Conservation (phyloP, 2,797 vertebrate genomes). For the Anomalospiza imberbis region DNA sequence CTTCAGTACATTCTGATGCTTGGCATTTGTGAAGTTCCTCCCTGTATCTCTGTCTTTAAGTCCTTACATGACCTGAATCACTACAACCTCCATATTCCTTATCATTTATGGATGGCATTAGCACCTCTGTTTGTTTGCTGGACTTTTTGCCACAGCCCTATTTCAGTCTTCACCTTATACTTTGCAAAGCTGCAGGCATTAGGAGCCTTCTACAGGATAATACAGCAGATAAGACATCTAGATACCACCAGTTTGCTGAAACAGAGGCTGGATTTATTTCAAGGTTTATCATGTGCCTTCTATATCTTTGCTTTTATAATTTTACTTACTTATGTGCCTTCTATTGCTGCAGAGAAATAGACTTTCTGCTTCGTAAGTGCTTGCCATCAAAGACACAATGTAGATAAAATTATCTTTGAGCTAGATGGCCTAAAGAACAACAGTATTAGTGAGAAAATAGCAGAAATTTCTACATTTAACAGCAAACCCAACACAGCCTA, state of each 20-base stretch:
- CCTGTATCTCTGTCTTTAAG: background rate
- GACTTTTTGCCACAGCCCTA: background rate
- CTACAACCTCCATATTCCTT: background rate
- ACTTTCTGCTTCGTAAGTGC: background rate
- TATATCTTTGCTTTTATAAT: background rate
- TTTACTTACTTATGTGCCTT: background rate
- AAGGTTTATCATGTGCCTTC: background rate
- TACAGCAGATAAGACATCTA: background rate
- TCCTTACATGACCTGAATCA: background rate
- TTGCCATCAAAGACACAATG: background rate
- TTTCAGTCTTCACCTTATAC: background rate
- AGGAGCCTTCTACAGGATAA: background rate
- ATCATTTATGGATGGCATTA: background rate
- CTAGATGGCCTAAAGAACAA: background rate
- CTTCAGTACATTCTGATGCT: background rate
- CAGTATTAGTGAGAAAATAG: background rate
- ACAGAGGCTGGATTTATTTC: background rate
- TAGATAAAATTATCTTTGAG: background rate
- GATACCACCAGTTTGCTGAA: background rate
- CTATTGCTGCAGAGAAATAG: background rate
- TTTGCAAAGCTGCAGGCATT: background rate
- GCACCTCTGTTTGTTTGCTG: background rate
- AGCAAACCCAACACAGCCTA: background rate
- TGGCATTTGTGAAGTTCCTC: background rate
- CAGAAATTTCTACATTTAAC: background rate